Evolutionary conservation across 37 sponge, comb jelly and placozoan species (phyloP).

Genomic region (Eunapius fragilis): DNA sequence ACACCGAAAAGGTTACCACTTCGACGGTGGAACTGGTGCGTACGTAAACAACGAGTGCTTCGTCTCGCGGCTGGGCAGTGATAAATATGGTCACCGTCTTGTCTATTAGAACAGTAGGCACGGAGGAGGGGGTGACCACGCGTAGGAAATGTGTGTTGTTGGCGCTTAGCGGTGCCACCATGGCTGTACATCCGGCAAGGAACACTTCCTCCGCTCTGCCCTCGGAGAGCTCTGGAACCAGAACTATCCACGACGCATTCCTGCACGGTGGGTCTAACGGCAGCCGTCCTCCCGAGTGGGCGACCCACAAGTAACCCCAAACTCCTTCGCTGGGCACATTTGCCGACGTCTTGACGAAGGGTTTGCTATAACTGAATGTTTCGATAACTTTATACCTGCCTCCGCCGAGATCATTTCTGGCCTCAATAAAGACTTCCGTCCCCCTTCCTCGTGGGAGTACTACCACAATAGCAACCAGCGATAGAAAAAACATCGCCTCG

Average conservation of each 20-base stretch:
- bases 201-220: not conserved
- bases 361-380: not conserved
- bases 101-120: not conserved
- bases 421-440: not conserved
- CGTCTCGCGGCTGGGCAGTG: not conserved
- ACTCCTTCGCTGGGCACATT: not conserved
- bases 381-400: not conserved
- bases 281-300: not conserved
- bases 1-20: not conserved
- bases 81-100: not conserved
- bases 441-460: not conserved
- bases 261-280: not conserved
- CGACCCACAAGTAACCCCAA: not conserved
- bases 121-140: not conserved
- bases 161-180: not conserved
- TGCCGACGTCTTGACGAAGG: not conserved
- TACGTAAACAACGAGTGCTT: not conserved
- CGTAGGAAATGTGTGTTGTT: not conserved
- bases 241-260: not conserved
- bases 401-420: not conserved
- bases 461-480: not conserved
- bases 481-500: not conserved
- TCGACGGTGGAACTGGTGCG: not conserved
- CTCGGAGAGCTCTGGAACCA: not conserved
- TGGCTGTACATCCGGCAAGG: not conserved